phyloP scores from a whole-genome alignment of 2,888 invertebrate species.

The Nomada hirtipes region DNA sequence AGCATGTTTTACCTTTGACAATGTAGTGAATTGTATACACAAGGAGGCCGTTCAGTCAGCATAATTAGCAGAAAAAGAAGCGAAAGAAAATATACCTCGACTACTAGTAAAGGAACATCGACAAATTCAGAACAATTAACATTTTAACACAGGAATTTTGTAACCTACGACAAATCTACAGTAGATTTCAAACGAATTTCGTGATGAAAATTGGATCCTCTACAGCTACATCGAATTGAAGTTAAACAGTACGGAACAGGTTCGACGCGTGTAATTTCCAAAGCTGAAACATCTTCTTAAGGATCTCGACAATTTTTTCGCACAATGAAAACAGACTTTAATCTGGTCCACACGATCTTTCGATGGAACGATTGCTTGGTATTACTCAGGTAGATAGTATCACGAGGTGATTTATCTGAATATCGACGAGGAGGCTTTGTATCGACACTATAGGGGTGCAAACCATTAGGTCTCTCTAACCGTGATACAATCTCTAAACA shows the following conservation, averaged over 20 bases:
- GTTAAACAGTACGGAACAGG: no score
- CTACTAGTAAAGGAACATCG: background rate
- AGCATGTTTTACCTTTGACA: slow-evolving; percentile 38
- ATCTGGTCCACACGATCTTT: slow-evolving; percentile 38
- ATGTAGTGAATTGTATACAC: slow-evolving; percentile 10
- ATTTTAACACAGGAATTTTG: no score
- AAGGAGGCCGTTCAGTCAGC: background rate
- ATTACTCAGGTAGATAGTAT: slow-evolving; percentile 68
- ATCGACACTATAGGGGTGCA: slow-evolving; percentile 43
- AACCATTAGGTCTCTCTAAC: slow-evolving; percentile 64
- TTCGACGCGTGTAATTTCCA: background rate
- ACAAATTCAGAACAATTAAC: background rate
- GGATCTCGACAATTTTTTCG: slow-evolving; percentile 4
- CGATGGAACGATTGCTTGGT: slow-evolving; percentile 56
- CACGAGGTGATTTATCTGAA: slow-evolving; percentile 57
- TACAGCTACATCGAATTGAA: background rate
- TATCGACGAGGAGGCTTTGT: slow-evolving; percentile 68
- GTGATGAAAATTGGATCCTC: no score
- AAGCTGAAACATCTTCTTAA: background rate
- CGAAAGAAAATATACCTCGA: background rate
- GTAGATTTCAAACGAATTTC: no score
- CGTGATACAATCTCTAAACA: slow-evolving; percentile 72
- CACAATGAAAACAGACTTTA: background rate
- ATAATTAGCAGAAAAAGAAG: slow-evolving; percentile 10
- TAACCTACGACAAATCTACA: no score